Base-by-base conservation (phyloP, 2,888 invertebrate species). In the Tribolium freemani region DNA sequence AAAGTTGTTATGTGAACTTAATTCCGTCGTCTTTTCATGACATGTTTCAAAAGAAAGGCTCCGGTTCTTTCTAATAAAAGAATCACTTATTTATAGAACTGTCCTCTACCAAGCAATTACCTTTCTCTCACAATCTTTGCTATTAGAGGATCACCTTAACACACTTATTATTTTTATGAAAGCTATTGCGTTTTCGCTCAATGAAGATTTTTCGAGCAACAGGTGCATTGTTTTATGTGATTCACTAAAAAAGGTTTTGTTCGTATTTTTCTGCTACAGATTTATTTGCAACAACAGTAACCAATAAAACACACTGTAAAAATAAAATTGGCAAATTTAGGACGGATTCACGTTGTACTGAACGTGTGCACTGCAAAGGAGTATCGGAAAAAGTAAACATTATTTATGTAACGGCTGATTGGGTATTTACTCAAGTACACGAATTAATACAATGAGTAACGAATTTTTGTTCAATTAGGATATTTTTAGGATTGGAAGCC, bases 311-410 rank as follows among this genome's bases (percentile, higher is more conserved):
- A 51, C 10, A 6, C 9, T 26, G 21, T 45, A n/a, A 46, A 60
- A 48, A 48, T 44, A 44, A 45, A 38, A n/a, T 44, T 45, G 46
- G 13, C 20, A n/a, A 16, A 48, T 30, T 46, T 48, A 9, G 10
- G 13, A 2, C 5, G 0, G 10, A 45, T 61, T 46, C 69, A 69
- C 69, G 69, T 69, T 69, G 61, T 69, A 6, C 9, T 54, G 13
- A 69, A 69, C 69, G 69, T 69, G 69, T 69, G 61, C 58, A 69
- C 8, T 46, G 20, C n/a, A 56, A 38, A 44, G 45, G 21, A 44
- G 31, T 16, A 13, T 31, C 20, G 10, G 56, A 21, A 21, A 48
- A 31, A 13, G 45, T 44, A 57, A 57, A 57, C 8, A 57, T 51
- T 63, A 31, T 63, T 63, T 63, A 51, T 30, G 63, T 63, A 61